Percentiles rank a stretch among this genome's conserved stretches.
These are phyloP conservation scores for Vandiemenella viatica DNA, from an alignment of 2,888 invertebrate genomes.

Conservation along the genomic window DNA sequence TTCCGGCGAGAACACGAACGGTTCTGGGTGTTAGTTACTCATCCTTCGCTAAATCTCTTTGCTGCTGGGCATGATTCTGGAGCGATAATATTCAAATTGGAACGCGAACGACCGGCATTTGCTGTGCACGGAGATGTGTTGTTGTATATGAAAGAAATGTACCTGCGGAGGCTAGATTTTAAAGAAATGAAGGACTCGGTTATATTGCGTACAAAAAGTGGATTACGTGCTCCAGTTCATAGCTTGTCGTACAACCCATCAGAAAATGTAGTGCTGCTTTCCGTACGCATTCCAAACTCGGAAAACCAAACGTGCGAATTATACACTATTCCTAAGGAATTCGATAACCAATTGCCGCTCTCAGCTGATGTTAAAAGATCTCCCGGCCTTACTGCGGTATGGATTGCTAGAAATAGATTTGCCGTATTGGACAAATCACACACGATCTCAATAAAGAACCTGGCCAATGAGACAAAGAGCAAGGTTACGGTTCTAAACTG, in stretches of 20 bases:
- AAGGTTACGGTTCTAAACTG: slow-evolving; percentile 77
- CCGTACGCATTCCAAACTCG: slow-evolving; percentile 59
- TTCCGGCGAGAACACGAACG: slow-evolving; percentile 90
- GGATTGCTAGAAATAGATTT: slow-evolving; percentile 95
- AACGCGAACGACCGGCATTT: slow-evolving; percentile 90
- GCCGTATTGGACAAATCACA: slow-evolving; percentile 89
- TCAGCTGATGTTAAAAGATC: slow-evolving; percentile 63
- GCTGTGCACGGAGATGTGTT: slow-evolving; percentile 83
- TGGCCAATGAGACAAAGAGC: slow-evolving; percentile 93
- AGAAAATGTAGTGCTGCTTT: slow-evolving; percentile 82
- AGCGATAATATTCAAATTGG: slow-evolving; percentile 78
- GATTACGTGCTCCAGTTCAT: slow-evolving; percentile 55
- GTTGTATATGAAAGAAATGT: slow-evolving; percentile 91
- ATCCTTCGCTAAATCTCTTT: slow-evolving; percentile 83
- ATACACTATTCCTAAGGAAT: slow-evolving; percentile 68
- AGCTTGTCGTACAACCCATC: slow-evolving; percentile 92
- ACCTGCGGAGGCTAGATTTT: slow-evolving; percentile 80
- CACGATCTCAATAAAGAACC: slow-evolving; percentile 70
- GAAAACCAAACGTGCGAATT: slow-evolving; percentile 91
- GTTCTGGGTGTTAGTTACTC: slow-evolving; percentile 94
- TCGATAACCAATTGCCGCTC: slow-evolving; percentile 30
- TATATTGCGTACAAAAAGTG: slow-evolving; percentile 79
- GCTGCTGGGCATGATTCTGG: slow-evolving; percentile 98
- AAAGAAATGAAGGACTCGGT: slow-evolving; percentile 81
- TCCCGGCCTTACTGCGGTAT: slow-evolving; percentile 78